These are phyloP conservation scores for Actias luna DNA, from an alignment of 2,888 invertebrate species.

Conservation along the genomic window DNA sequence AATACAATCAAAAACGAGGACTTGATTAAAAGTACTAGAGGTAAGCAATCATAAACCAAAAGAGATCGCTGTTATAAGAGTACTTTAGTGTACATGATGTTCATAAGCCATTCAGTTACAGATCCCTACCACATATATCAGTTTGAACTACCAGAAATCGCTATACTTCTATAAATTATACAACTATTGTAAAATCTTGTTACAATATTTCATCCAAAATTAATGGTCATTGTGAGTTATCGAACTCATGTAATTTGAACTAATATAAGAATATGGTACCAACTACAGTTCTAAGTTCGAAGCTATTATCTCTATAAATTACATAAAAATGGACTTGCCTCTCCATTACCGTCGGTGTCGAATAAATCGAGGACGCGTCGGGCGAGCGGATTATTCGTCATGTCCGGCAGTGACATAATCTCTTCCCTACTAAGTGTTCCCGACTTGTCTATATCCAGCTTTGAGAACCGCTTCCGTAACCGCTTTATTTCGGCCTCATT, in stretches of 20 bases:
- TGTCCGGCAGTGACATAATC: background rate
- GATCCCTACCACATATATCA: too few relatives aligned
- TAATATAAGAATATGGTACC: background rate
- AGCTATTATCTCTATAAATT: background rate
- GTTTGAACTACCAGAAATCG: too few relatives aligned
- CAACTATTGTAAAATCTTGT: too few relatives aligned
- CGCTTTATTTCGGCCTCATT: background rate
- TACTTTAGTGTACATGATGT: too few relatives aligned
- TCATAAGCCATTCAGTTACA: too few relatives aligned
- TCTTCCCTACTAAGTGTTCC: background rate
- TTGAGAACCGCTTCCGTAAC: background rate
- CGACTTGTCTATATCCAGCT: background rate
- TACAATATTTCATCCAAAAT: too few relatives aligned
- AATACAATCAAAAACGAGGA: too few relatives aligned
- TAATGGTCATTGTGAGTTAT: too few relatives aligned
- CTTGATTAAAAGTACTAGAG: too few relatives aligned
- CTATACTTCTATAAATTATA: too few relatives aligned
- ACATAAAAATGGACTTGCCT: background rate
- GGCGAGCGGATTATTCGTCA: background rate
- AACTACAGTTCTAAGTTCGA: background rate
- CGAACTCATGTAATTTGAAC: background rate
- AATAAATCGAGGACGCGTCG: background rate
- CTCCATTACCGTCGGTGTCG: background rate
- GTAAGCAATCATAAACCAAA: too few relatives aligned
- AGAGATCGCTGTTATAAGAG: too few relatives aligned